Base-by-base conservation (phyloP, 2,113 vertebrate species). In the Enhydra lutris region DNA sequence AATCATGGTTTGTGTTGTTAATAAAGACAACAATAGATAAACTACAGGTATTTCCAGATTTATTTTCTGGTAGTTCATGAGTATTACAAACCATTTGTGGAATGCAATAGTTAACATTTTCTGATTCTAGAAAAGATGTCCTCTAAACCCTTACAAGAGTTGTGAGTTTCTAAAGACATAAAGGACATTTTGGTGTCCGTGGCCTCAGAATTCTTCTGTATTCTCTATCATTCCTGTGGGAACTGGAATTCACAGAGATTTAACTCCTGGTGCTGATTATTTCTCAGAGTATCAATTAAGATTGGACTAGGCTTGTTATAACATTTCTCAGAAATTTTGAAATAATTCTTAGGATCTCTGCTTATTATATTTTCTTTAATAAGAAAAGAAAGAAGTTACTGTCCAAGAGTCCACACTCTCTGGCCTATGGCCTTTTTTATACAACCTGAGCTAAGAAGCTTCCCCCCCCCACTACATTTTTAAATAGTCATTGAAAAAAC, bases 281-380 rank as follows among this genome's bases (percentile, higher is more conserved):
- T 24, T 95, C 47, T 83, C 74, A 29, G 26, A 8, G 29, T 81
- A 55, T 74, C 61, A 26, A 1, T 71, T 61, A 93, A 59, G 17
- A 89, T 45, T 9, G n/a, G 13, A 59, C 29, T 83, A 59, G 36
- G 4, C 29, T 67, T 34, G 23, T 13, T 9, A 8, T 87, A 42
- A 20, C 17, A 57, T 42, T 47, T 83, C 67, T 92, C 34, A 61
- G 59, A 55, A 74, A n/a, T 36, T 95, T 31, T 34, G 34, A 8
- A 55, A 78, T 23, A 55, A 23, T 83, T 78, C 34, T 74, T 20
- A 47, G 73, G 9, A 76, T 57, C 47, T 92, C 45, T 65, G 7
- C 74, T 73, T 11, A 39, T 78, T 84, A 69, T 59, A 42, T 89
- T 65, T 61, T 81, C 74, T 92, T 90, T 34, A 67, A 71, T 85